Evolutionary conservation across 2,797 vertebrate genomes (phyloP).

Genomic region (Brotula barbata): DNA sequence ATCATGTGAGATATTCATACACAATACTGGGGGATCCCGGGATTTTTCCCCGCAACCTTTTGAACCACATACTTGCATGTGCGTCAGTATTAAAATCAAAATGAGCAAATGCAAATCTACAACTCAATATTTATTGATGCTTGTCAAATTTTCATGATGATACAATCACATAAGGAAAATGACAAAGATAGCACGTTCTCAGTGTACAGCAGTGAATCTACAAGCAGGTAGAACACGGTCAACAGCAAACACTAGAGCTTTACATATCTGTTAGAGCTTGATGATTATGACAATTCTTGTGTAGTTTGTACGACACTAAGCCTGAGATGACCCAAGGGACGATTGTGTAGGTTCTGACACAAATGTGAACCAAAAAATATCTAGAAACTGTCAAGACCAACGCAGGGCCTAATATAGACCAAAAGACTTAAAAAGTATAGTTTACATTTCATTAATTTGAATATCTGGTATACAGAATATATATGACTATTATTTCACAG

Average conservation of each 20-base stretch:
- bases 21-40: neutral
- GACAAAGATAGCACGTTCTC: conserved; percentile 41
- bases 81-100: no score
- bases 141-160: conserved; percentile 34
- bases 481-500: conserved; percentile 17
- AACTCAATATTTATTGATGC: conserved; percentile 39
- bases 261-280: conserved; percentile 6
- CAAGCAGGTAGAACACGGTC: conserved; percentile 32
- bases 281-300: conserved; percentile 1
- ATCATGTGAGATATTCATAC: conserved; percentile 35
- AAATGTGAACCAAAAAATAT: conserved; percentile 23
- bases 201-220: conserved; percentile 38
- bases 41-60: neutral
- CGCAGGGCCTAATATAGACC: conserved; percentile 1
- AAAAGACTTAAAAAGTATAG: conserved; percentile 1
- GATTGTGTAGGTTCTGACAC: conserved; percentile 15
- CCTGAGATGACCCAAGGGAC: conserved; percentile 17
- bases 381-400: conserved; percentile 14
- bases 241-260: conserved; percentile 28
- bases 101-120: neutral
- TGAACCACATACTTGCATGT: neutral
- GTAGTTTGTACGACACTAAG: conserved; percentile 13
- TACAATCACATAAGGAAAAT: conserved; percentile 55
- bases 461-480: conserved; percentile 58
- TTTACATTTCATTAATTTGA: conserved; percentile 13